These are phyloP conservation scores for Typhlichthys eigenmanni DNA, from an alignment of 2,797 vertebrate genomes.

Conservation along the genomic window DNA sequence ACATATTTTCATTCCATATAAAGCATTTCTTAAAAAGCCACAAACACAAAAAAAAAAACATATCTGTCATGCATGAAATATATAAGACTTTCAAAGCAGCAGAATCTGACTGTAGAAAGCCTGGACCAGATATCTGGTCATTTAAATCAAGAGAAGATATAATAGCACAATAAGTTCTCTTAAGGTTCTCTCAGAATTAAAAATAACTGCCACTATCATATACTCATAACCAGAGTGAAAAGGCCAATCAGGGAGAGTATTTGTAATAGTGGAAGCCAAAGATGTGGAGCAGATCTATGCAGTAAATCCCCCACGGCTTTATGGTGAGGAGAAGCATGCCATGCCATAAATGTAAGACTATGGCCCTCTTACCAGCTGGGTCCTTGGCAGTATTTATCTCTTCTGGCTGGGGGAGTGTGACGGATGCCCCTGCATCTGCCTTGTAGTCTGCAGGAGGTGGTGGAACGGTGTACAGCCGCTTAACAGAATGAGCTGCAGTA, in stretches of 20 bases:
- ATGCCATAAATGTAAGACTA: conserved; percentile 60
- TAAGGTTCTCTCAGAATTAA: conserved; percentile 9
- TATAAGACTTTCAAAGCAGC: too few relatives aligned
- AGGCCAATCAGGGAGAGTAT: conserved; percentile 42
- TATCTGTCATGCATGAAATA: too few relatives aligned
- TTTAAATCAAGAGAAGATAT: conserved; percentile 19
- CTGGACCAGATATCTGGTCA: not conserved
- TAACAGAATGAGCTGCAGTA: conserved; percentile 12
- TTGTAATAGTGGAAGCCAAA: conserved; percentile 21
- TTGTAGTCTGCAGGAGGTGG: conserved; percentile 72
- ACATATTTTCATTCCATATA: too few relatives aligned
- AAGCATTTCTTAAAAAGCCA: too few relatives aligned
- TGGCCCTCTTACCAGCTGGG: conserved; percentile 67
- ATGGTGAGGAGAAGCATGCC: conserved; percentile 37
- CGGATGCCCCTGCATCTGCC: conserved; percentile 44
- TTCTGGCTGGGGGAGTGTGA: conserved; percentile 46
- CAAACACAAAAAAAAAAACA: too few relatives aligned
- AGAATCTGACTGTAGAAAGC: too few relatives aligned
- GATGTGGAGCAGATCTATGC: conserved; percentile 17
- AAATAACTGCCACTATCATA: conserved; percentile 29
- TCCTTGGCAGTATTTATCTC: conserved; percentile 50
- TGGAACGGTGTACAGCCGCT: conserved; percentile 74
- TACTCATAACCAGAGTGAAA: conserved; percentile 25
- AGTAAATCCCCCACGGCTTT: conserved; percentile 49
- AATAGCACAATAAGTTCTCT: conserved; percentile 3